phyloP scores from a whole-genome alignment of 2,888 invertebrate species.

The Rhagophthalmus giganteus region DNA sequence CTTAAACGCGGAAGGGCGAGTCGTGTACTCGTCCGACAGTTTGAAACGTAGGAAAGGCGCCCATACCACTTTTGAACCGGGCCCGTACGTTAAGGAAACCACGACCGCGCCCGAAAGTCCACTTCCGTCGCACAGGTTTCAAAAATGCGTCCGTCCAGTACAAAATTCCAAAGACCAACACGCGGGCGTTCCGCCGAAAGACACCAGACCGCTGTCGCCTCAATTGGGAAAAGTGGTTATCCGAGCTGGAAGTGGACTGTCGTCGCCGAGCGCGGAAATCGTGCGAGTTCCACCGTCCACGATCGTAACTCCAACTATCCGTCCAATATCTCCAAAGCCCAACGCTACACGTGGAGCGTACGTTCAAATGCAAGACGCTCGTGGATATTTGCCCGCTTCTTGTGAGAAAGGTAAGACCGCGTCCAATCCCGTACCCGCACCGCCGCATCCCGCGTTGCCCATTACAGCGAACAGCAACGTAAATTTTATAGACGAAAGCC shows the following conservation, averaged over 20 bases:
- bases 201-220: constrained; percentile 61
- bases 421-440: constrained; percentile 18
- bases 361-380: constrained; percentile 71
- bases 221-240: constrained; percentile 65
- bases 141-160: constrained; percentile 55
- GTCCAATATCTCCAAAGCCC: constrained; percentile 55
- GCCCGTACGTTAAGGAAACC: constrained; percentile 76
- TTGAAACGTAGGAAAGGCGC: constrained; percentile 77
- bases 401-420: constrained; percentile 74
- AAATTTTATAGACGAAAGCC: too few species aligned
- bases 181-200: constrained; percentile 39
- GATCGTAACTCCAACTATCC: constrained; percentile 62
- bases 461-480: constrained; percentile 38
- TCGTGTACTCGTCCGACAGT: constrained; percentile 86
- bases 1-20: constrained; percentile 83
- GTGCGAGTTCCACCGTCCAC: constrained; percentile 64
- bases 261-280: constrained; percentile 58
- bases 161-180: constrained; percentile 30
- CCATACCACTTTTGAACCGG: constrained; percentile 85
- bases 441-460: constrained; percentile 32
- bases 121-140: constrained; percentile 53
- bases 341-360: constrained; percentile 62
- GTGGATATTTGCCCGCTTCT: constrained; percentile 62
- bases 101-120: constrained; percentile 58
- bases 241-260: constrained; percentile 50